These are phyloP conservation scores for Pecten maximus DNA, from an alignment of 2,888 invertebrate species.

Conservation along the genomic window DNA sequence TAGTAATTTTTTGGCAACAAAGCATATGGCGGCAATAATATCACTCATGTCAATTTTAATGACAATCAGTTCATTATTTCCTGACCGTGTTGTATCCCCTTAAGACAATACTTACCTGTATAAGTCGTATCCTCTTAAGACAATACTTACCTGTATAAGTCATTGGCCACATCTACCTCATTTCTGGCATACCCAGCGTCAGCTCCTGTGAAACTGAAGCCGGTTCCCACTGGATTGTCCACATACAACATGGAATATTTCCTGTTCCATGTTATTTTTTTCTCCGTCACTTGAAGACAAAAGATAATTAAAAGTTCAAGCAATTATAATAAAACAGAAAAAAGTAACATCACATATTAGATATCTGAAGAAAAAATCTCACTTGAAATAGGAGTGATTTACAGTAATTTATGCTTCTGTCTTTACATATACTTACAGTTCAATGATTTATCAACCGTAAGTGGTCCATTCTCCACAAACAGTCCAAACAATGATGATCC, in stretches of 20 bases:
- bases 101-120: too few species aligned
- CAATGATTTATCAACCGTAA: slow-evolving; percentile 84
- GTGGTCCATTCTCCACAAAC: slow-evolving; percentile 91
- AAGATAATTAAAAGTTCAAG: neutral
- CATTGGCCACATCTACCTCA: slow-evolving; percentile 90
- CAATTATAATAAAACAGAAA: neutral
- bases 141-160: slow-evolving; percentile 86
- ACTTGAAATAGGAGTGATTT: too few species aligned
- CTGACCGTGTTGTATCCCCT: too few species aligned
- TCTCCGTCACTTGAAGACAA: slow-evolving; percentile 62
- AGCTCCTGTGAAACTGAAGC: slow-evolving; percentile 93
- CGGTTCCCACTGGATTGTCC: slow-evolving; percentile 91
- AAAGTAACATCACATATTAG: too few species aligned
- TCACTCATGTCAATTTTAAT: too few species aligned
- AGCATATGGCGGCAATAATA: too few species aligned
- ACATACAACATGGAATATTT: slow-evolving; percentile 92
- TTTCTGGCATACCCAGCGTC: slow-evolving; percentile 90
- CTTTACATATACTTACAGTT: slow-evolving; percentile 76
- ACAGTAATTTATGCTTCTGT: too few species aligned
- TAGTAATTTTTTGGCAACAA: too few species aligned
- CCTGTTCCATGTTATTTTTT: slow-evolving; percentile 91
- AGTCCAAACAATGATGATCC: slow-evolving; percentile 82
- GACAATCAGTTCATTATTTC: too few species aligned
- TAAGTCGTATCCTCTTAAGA: too few species aligned
- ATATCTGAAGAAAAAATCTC: too few species aligned